Base-by-base conservation (phyloP, 2,113 vertebrate species). In the Ascaphus truei region DNA sequence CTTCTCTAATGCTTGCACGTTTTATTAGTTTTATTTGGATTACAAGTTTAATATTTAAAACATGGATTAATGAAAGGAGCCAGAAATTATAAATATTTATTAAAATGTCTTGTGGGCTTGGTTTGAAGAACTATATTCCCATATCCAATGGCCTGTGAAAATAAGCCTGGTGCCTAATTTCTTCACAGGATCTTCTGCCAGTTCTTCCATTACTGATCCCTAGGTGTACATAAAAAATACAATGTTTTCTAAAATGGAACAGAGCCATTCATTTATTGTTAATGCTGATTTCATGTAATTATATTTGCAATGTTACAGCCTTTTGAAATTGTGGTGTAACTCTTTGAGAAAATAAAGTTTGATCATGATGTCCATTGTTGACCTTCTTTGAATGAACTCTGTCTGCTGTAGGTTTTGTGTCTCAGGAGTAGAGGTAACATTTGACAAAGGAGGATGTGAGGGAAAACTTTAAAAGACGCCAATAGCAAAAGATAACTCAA, bases 191-290 rank as follows among this genome's bases (percentile, higher is more conserved):
- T 23, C 39, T 11, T 26, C 37, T 68, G 64, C 37, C 64, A 47
- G 64, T 20, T 27, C 27, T 58, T 58, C 41, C 53, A 58, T 68
- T 47, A 68, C 20, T 68, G 52, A 33, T 68, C 53, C 64, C 53
- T 31, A 16, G 22, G 7, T 36, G 55, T 27, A 13, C 31, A 34
- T 36, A 18, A 58, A 58, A 34, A 58, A 34, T 3, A 13, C 26
- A 27, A 52, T 7, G 26, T 9, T 6, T 18, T 20, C 22, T 20
- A 31, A 23, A 41, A 27, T 27, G 41, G 65, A 68, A 23, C 29
- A 18, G 5, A 26, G 16, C 27, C 63, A 37, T 41, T 53, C 16
- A 4, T 22, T 43, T 30, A 26, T 41, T 48, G 60, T 41, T 39
- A 64, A n/a, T n/a, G n/a, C n/a, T n/a, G n/a, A n/a, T n/a, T n/a